A percentile compares a stretch with the other conserved stretches of the same genome.
Evolutionary conservation across 2,113 vertebrate species (phyloP).

Genomic region (Halichoerus grypus): DNA sequence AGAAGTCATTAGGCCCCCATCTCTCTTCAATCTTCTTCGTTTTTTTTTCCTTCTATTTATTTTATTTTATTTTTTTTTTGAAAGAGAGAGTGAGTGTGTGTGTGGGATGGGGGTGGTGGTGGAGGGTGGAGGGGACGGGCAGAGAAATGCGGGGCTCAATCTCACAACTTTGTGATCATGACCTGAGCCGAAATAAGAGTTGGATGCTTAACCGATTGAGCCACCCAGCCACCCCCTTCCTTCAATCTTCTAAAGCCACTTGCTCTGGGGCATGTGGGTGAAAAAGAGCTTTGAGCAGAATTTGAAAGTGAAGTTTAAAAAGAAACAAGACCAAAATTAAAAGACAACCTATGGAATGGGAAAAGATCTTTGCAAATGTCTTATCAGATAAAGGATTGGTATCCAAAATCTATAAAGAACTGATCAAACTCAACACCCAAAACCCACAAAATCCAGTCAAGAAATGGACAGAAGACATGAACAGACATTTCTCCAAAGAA

Average conservation of each 20-base stretch:
- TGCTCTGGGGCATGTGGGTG: neutral
- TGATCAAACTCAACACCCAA: neutral
- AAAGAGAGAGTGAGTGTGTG: neutral
- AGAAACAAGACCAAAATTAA: neutral
- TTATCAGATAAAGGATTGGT: neutral
- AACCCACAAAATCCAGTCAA: neutral
- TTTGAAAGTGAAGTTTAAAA: neutral
- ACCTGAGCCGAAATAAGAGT: neutral
- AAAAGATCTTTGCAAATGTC: neutral
- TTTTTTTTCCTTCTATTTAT: neutral
- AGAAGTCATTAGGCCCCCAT: rapidly evolving
- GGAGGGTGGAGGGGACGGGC: neutral
- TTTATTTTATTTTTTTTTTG: too few relatives aligned
- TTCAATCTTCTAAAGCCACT: neutral
- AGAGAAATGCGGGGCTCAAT: neutral
- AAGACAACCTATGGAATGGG: neutral
- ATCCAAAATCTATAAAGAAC: neutral
- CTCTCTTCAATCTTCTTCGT: neutral
- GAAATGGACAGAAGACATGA: neutral
- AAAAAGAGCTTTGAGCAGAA: neutral
- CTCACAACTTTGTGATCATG: neutral
- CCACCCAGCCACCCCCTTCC: neutral
- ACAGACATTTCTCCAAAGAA: neutral
- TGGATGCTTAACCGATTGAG: neutral
- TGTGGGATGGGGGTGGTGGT: too few relatives aligned